These are phyloP conservation scores for Trilocha varians DNA, from an alignment of 2,888 invertebrate genomes.

Conservation along the genomic window DNA sequence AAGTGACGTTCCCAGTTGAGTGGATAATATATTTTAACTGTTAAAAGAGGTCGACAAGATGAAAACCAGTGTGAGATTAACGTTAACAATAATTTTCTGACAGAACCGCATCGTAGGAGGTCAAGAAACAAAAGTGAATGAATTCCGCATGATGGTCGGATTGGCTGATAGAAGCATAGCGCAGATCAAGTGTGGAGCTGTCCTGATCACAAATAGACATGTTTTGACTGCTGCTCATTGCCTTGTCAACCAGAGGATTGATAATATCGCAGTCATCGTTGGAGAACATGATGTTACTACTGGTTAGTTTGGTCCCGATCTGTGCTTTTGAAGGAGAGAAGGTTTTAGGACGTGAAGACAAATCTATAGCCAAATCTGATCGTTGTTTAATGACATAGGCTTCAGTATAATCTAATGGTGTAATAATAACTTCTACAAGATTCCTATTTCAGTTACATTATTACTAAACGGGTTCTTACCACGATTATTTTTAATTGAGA, in stretches of 20 bases:
- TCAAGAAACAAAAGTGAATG: slow-evolving; percentile 38
- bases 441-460: too few relatives aligned
- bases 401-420: too few relatives aligned
- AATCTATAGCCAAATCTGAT: too few relatives aligned
- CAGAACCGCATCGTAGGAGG: slow-evolving; percentile 63
- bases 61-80: not conserved
- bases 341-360: too few relatives aligned
- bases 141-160: slow-evolving; percentile 48
- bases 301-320: too few relatives aligned
- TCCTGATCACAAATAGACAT: slow-evolving; percentile 56
- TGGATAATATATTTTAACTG: not conserved
- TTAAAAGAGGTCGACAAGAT: not conserved
- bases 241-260: slow-evolving; percentile 36
- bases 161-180: slow-evolving; percentile 32
- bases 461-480: too few relatives aligned
- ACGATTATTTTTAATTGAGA: too few relatives aligned
- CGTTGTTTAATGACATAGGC: too few relatives aligned
- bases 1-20: too few relatives aligned
- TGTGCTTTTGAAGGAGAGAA: too few relatives aligned
- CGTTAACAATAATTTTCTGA: not conserved
- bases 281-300: slow-evolving; percentile 63
- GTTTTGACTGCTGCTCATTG: slow-evolving; percentile 75
- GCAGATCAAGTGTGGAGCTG: slow-evolving; percentile 64
- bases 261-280: slow-evolving; percentile 44
- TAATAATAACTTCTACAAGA: too few relatives aligned